Evolutionary conservation across 2,113 vertebrate genomes (phyloP), one percentile per base, ranked within the genome.

Genomic region (Osmerus mordax): DNA sequence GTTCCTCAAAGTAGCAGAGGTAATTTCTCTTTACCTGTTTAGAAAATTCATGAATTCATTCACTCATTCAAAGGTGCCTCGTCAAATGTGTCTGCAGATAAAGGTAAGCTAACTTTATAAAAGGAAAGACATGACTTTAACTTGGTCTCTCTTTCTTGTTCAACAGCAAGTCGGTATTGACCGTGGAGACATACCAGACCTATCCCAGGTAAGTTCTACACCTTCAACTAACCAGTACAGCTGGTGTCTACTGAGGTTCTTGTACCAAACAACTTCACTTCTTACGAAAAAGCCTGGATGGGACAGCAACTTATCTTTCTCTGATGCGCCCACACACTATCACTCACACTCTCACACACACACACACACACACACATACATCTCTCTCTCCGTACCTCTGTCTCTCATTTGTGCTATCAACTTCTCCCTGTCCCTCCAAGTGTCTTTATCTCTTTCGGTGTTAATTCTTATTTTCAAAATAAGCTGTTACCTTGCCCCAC

Each of bases 1-100:
- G 81, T 99, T 99, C 89, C 94, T 99, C 80, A 99, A 99, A 94
- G 97, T 99, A 88, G 97, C 97, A 78, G 97, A 99, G 95, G 97
- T 99, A 87, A 94, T 73, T 65, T 68, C 29, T 69, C 28, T 64
- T 58, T 36, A 23, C 28, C 58, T 70, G 56, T 32, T 72, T 56
- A 18, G 61, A 32, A 18, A 41, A 41, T 41, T 6, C 15, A 63
- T 29, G 6, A 2, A 63, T 41, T n/a, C 16, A 64, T 21, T 2
- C n/a, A 6, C 3, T 58, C 56, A 58, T 60, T 59, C n/a, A 59
- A 59, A 13, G 58, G 41, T 18, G 23, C 19, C 47, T 16, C 23
- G 5, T 23, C 47, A 23, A 15, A 67, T 54, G 53, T 67, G 36
- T 12, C 2, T 19, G 4, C 3, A 55, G 52, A 14, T 55, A 54